Evolutionary conservation across 2,797 vertebrate species (phyloP), one percentile per base, ranked within the genome.

Genomic region (Brachymystax lenok): DNA sequence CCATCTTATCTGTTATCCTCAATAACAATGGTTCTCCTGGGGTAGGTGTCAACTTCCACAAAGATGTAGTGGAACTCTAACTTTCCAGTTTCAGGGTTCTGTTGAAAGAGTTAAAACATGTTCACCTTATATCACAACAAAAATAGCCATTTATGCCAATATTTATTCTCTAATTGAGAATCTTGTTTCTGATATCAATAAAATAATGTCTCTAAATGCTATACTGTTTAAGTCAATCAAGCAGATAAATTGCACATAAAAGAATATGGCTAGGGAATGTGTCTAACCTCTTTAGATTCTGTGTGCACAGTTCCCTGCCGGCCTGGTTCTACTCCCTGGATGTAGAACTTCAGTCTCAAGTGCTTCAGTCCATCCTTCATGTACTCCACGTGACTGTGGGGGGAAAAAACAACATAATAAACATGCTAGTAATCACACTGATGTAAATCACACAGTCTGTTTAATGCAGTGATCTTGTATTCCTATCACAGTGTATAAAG

Each of bases 321-420:
- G 59, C 96, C 96, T 0, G 96, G 94, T 87, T 98, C 97, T 0
- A 94, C 94, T 24, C 98, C 97, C 83, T 98, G 94, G 10, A 99
- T 98, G 90, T 98, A 98, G 93, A 99, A 99, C 88, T 96, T 98
- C 40, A 99, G 90, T 67, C 94, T 95, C 92, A 97, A 95, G 30
- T 96, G 89, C 82, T 96, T 98, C 82, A 95, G 81, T 67, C 96
- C 96, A 0, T 98, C 94, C 90, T 96, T 98, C 68, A 93, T 1
- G 46, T 95, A 98, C 78, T 97, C 96, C 35, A 89, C 2, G 74
- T 98, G 96, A 86, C 98, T 99, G 80, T 40, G n/a, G 78, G 59
- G 17, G 64, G 71, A 79, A 79, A 0, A 74, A 17, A 76, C 4
- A 73, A 24, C 33, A 50, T 19, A 3, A 50, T 17, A 21, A 19